phyloP scores from a whole-genome alignment of 2,888 invertebrate genomes.

The Chrysina gloriosa region DNA sequence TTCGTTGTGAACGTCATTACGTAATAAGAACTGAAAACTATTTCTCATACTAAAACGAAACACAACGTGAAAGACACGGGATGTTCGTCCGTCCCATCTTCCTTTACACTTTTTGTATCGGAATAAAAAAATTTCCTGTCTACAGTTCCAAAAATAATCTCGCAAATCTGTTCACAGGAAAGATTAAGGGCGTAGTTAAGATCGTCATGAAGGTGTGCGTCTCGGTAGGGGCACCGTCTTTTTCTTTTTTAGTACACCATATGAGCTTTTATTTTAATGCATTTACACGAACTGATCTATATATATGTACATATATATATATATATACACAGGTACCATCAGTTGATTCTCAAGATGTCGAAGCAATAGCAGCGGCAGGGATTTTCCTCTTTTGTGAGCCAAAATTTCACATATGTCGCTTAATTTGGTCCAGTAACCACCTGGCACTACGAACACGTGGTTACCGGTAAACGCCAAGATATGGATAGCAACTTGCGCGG shows the following conservation, averaged over 20 bases:
- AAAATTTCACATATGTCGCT: slow-evolving; percentile 62
- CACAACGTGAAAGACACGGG: not conserved
- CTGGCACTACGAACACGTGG: slow-evolving; percentile 64
- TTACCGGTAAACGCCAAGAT: slow-evolving; percentile 53
- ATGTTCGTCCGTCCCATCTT: not conserved
- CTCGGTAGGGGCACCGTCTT: slow-evolving; percentile 4
- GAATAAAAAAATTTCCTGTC: slow-evolving; percentile 23
- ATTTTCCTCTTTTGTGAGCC: slow-evolving; percentile 55
- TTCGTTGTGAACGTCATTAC: not conserved
- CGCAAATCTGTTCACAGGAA: slow-evolving; percentile 25
- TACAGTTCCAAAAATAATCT: slow-evolving; percentile 5
- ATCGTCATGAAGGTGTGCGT: not conserved
- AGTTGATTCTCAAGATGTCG: slow-evolving; percentile 35
- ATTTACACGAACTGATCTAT: too few relatives aligned
- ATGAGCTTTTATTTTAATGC: slow-evolving; percentile 39
- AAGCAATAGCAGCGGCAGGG: slow-evolving; percentile 44
- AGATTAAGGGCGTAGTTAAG: slow-evolving; percentile 16
- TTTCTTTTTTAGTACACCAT: slow-evolving; percentile 33
- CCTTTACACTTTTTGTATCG: not conserved
- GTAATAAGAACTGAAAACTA: slow-evolving; percentile 2
- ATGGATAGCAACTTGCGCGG: slow-evolving; percentile 22
- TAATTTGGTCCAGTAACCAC: slow-evolving; percentile 62
- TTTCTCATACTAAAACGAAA: too few relatives aligned
- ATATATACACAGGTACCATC: slow-evolving; percentile 24
- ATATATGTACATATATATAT: too few relatives aligned